These are phyloP conservation scores for Euleptes europaea DNA, from an alignment of 2,113 vertebrate species.

Conservation along the genomic window DNA sequence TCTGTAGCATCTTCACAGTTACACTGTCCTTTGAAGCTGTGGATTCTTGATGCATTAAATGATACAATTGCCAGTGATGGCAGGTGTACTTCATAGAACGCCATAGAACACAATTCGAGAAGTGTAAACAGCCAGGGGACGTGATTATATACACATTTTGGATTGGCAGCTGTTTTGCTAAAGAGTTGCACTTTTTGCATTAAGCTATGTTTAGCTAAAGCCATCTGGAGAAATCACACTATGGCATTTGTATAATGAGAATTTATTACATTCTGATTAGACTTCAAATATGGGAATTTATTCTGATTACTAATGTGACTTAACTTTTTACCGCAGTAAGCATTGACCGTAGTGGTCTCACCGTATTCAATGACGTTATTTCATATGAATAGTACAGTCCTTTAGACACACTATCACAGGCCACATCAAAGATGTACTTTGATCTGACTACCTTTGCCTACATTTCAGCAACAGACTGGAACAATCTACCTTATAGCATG, in stretches of 20 bases:
- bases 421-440: no score
- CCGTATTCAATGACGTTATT: neutral
- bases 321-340: neutral
- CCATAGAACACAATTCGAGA: neutral
- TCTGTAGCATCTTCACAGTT: neutral
- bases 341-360: neutral
- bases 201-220: slow-evolving; percentile 14
- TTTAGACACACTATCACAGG: neutral
- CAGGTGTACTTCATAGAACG: neutral
- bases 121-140: neutral
- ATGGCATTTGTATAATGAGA: slow-evolving; percentile 6
- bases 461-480: no score
- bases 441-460: no score
- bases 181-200: neutral
- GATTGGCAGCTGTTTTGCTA: slow-evolving; percentile 5
- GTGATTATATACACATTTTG: neutral
- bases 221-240: slow-evolving; percentile 13
- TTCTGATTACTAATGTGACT: slow-evolving; percentile 26
- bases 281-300: slow-evolving; percentile 22
- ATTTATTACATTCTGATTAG: slow-evolving; percentile 22
- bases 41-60: neutral
- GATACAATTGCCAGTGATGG: neutral
- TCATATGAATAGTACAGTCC: neutral
- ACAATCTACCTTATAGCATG: no score
- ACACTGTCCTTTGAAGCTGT: neutral